phyloP scores from a whole-genome alignment of 2,888 invertebrate genomes.

The Operophtera brumata region DNA sequence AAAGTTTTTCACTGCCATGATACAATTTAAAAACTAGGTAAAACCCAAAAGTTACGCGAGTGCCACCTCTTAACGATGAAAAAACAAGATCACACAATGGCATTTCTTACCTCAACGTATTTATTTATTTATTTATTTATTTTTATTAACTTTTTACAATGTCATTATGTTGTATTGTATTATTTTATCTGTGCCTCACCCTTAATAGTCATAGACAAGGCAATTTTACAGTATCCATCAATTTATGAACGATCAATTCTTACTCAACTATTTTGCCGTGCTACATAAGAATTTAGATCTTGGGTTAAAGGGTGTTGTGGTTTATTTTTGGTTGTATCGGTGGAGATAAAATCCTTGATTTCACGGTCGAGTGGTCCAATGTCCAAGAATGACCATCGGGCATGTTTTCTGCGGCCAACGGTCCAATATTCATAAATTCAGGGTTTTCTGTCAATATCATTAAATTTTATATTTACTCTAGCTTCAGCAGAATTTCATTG shows the following conservation, averaged over 20 bases:
- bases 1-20: no score
- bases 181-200: no score
- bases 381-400: slow-evolving; percentile 42
- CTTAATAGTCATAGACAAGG: slow-evolving; percentile 4
- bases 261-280: slow-evolving; percentile 10
- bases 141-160: no score
- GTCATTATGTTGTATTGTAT: no score
- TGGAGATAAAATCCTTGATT: slow-evolving; percentile 41
- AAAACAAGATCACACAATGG: no score
- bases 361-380: slow-evolving; percentile 43
- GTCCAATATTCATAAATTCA: slow-evolving; percentile 49
- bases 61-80: no score
- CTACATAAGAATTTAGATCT: not conserved
- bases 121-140: no score
- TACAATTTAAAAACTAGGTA: no score
- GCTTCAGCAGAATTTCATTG: slow-evolving; percentile 18
- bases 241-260: slow-evolving; percentile 39
- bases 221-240: slow-evolving; percentile 38
- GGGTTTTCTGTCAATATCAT: slow-evolving; percentile 35
- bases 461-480: slow-evolving; percentile 27
- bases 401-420: slow-evolving; percentile 34
- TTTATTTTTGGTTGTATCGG: slow-evolving; percentile 5
- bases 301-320: slow-evolving; percentile 5
- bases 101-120: no score
- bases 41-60: no score